Base-by-base conservation (phyloP, 2,888 invertebrate species). In the Caenorhabditis parvicauda region DNA sequence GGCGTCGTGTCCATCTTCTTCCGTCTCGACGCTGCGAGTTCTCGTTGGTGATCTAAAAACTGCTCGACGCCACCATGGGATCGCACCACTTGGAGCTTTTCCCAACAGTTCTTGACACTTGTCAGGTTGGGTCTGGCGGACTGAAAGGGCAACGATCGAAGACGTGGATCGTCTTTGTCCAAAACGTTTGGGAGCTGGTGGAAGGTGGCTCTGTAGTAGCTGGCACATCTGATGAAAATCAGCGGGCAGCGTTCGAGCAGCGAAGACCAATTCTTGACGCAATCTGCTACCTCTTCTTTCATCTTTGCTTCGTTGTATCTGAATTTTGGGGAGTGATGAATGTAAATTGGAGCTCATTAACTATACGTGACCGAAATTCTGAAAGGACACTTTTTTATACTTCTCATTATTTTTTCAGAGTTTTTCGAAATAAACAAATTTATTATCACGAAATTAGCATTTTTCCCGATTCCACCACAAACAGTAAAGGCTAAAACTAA, bases 111-210 rank as follows among this genome's bases (percentile, higher is more conserved):
- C 78, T 88, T 86, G 1, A 90, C 87, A 84, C 92, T 91, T 49
- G 87, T 88, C 73, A 87, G 89, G 0, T 90, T 90, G 0, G 92
- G 89, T 70, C 90, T 86, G 69, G 88, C 85, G 0, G 91, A 91
- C 0, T 89, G 88, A 82, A 92, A 90, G 0, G 92, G 91, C 64
- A 92, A 85, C 21, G 86, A 86, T 53, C 70, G 37, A 27, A 72
- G 50, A n/a, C 67, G 41, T 1, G 46, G n/a, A 52, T 72, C 72
- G 5, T 55, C 49, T 28, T 52, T 37, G 21, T 91, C 81, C 0
- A 88, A 86, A 0, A 90, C 88, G 52, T 84, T 86, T 80, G 88
- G 88, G 0, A 90, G 89, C 12, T 87, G 86, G 78, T 90, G 91
- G 42, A 92, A 82, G 0, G 89, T 86, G 1, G 85, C 85, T 41